phyloP scores from a whole-genome alignment of 2,797 vertebrate genomes.

The Lemur catta region DNA sequence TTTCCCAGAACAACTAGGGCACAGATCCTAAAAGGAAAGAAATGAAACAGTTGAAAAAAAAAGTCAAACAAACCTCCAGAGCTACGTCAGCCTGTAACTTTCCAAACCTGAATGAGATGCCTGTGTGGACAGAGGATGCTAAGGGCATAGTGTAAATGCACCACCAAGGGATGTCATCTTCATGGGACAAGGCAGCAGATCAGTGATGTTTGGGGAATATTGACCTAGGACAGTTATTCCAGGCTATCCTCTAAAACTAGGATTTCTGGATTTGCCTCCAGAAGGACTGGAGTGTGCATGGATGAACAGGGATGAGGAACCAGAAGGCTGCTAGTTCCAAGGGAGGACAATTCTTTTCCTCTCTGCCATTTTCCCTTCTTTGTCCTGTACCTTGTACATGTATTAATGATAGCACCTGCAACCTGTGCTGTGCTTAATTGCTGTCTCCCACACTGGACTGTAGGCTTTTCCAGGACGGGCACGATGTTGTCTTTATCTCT shows the following conservation, averaged over 20 bases:
- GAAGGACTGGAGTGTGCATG: background rate
- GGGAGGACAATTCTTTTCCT: fast-evolving
- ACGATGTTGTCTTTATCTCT: background rate
- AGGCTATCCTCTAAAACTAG: background rate
- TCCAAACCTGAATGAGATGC: slow-evolving; percentile 81
- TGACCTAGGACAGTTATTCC: background rate
- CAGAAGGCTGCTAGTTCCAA: background rate
- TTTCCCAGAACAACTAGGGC: slow-evolving; percentile 87
- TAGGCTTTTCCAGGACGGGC: background rate
- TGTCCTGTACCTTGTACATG: fast-evolving
- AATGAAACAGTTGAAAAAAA: slow-evolving; percentile 74
- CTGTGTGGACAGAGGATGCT: background rate
- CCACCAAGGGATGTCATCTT: background rate
- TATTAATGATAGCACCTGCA: background rate
- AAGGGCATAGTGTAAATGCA: background rate
- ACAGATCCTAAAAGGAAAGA: slow-evolving; percentile 83
- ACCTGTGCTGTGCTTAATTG: fast-evolving
- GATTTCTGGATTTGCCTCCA: background rate
- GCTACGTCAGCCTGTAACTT: slow-evolving; percentile 79
- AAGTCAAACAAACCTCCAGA: slow-evolving; percentile 61
- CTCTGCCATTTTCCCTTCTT: background rate
- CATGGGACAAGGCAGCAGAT: background rate
- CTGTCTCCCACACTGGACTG: background rate
- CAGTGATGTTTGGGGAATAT: background rate
- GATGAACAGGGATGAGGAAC: background rate